These are phyloP conservation scores for Semnopithecus entellus DNA, from an alignment of 2,113 vertebrate genomes.

Conservation along the genomic window DNA sequence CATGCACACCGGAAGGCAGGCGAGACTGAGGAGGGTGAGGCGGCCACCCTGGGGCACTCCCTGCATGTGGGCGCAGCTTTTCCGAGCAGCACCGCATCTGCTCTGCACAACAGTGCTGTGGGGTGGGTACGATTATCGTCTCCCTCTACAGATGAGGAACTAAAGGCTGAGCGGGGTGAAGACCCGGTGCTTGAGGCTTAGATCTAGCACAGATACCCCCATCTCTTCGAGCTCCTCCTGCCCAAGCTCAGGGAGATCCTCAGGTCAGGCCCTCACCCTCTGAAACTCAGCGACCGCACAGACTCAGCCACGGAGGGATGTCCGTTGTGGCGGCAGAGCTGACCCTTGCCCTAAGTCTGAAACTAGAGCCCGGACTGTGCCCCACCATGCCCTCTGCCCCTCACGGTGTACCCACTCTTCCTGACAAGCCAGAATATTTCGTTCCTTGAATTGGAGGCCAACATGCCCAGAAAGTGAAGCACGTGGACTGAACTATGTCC, in stretches of 20 bases:
- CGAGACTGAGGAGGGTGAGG: fast-evolving
- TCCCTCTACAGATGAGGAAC: background rate
- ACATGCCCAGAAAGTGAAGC: background rate
- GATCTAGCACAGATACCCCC: background rate
- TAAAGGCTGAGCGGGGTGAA: fast-evolving
- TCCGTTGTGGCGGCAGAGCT: fast-evolving
- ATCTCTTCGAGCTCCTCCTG: background rate
- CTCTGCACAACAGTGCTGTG: fast-evolving
- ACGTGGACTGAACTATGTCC: background rate
- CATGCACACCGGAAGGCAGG: fast-evolving
- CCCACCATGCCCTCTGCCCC: fast-evolving
- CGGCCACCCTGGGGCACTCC: fast-evolving
- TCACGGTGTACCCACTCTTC: fast-evolving
- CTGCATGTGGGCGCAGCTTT: fast-evolving
- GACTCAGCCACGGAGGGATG: background rate
- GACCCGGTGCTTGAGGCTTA: fast-evolving
- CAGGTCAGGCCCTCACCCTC: background rate
- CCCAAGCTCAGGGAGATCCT: background rate
- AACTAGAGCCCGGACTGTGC: background rate
- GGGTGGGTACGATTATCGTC: fast-evolving
- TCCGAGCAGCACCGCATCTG: fast-evolving
- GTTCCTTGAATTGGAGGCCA: background rate
- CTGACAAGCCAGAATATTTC: background rate
- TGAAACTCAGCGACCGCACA: fast-evolving
- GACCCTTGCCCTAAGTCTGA: fast-evolving